These are phyloP conservation scores for Meloe dianella DNA, from an alignment of 2,888 invertebrate species.

Conservation along the genomic window DNA sequence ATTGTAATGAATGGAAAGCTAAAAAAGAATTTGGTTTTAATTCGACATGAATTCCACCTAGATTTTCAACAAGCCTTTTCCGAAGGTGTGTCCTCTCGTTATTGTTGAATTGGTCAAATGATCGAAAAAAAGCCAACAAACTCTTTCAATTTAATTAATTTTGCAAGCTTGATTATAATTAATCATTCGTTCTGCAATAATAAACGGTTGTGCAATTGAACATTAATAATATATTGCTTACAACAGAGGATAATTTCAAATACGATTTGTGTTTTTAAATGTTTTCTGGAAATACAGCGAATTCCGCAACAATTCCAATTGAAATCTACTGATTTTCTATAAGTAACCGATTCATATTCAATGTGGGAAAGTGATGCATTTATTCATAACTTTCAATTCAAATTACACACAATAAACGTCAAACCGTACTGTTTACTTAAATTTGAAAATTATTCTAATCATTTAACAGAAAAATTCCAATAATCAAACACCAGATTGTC, in stretches of 20 bases:
- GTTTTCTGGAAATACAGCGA: background rate
- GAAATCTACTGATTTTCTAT: background rate
- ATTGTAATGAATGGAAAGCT: too few relatives aligned
- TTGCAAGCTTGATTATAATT: background rate
- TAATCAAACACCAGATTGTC: background rate
- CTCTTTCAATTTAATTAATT: background rate
- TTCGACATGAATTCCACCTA: too few relatives aligned
- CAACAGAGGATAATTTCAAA: background rate
- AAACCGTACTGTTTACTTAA: background rate
- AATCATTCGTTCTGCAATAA: background rate
- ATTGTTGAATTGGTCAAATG: background rate
- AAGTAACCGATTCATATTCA: too few relatives aligned
- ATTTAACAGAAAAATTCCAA: background rate
- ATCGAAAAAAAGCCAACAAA: background rate
- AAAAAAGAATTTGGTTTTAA: too few relatives aligned
- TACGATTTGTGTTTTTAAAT: too few relatives aligned
- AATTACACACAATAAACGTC: background rate
- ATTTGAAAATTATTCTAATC: background rate
- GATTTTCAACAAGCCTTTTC: background rate
- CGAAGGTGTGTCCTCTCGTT: background rate
- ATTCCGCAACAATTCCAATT: background rate
- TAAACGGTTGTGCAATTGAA: background rate
- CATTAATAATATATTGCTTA: conserved; percentile 4
- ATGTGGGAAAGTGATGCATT: background rate
- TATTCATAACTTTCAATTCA: background rate